phyloP scores from a whole-genome alignment of 2,113 vertebrate species.

The Tylochromis polylepis region DNA sequence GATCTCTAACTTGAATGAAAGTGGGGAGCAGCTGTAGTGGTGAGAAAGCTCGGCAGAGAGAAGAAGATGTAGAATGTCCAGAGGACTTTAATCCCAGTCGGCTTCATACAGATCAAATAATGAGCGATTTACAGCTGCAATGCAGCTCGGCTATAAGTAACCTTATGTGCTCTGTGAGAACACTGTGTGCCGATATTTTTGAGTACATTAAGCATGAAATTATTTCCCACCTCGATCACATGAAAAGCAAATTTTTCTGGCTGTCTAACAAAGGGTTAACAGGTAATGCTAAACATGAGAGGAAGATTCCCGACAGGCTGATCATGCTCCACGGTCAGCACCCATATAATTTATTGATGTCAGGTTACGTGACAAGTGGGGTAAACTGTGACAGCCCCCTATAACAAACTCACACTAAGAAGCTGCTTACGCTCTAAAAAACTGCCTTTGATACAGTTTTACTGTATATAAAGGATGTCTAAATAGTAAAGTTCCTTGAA shows the following conservation, averaged over 20 bases:
- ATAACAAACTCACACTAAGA: not conserved
- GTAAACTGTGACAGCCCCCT: not conserved
- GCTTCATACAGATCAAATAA: not conserved
- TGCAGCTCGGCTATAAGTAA: not conserved
- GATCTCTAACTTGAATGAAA: slow-evolving; percentile 15
- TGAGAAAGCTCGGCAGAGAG: not conserved
- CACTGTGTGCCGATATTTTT: not conserved
- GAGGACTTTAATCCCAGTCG: not conserved
- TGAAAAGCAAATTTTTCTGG: not conserved
- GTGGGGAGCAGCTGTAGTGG: slow-evolving; percentile 13
- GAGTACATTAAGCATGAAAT: not conserved
- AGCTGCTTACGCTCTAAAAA: not conserved
- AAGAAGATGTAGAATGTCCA: not conserved
- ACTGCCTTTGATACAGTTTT: not conserved
- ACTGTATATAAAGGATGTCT: not conserved
- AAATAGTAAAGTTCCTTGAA: not conserved
- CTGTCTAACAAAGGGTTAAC: not conserved
- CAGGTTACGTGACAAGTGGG: not conserved
- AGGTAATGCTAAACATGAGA: not conserved
- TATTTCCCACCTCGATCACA: not conserved
- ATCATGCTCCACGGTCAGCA: not conserved
- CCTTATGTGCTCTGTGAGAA: not conserved
- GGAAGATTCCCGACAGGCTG: not conserved
- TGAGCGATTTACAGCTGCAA: not conserved
- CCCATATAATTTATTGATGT: not conserved